Conservation (phyloP, 1,140 invertebrate genomes). For the Drosophila teissieri region DNA sequence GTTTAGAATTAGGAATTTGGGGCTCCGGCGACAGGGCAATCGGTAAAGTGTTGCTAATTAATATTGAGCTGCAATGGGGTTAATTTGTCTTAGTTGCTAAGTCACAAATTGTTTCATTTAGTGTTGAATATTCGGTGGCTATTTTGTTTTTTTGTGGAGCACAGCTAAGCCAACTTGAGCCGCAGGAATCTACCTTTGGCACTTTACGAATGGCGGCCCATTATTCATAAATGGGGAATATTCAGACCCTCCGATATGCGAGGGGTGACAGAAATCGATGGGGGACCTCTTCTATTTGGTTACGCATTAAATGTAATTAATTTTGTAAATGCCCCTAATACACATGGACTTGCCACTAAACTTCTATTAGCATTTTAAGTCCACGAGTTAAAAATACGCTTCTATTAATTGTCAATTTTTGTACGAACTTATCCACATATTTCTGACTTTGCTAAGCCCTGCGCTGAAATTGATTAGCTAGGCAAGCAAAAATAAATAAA, state of each 20-base stretch:
- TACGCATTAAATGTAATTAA: slow-evolving; percentile 67
- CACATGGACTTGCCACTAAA: slow-evolving; percentile 39
- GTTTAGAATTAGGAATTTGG: slow-evolving; percentile 32
- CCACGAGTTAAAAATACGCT: slow-evolving; percentile 47
- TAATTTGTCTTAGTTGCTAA: slow-evolving; percentile 75
- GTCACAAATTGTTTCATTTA: slow-evolving; percentile 72
- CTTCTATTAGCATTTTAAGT: slow-evolving; percentile 69
- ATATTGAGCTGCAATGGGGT: slow-evolving; percentile 51
- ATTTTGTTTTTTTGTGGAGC: background rate
- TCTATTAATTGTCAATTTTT: slow-evolving; percentile 45
- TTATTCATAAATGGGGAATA: slow-evolving; percentile 58
- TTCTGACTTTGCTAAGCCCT: slow-evolving; percentile 15
- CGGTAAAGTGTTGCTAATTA: slow-evolving; percentile 40
- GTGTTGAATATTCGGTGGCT: slow-evolving; percentile 16
- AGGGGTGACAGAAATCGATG: slow-evolving; percentile 65
- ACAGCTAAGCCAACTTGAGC: slow-evolving; percentile 50
- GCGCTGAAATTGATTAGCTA: slow-evolving; percentile 37
- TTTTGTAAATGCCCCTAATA: slow-evolving; percentile 43
- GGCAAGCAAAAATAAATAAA: slow-evolving; percentile 12
- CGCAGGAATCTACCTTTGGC: slow-evolving; percentile 32
- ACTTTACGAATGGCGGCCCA: slow-evolving; percentile 69
- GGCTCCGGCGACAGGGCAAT: slow-evolving; percentile 23
- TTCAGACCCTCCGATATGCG: slow-evolving; percentile 3
- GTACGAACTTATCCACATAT: slow-evolving; percentile 11
- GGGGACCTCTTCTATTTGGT: slow-evolving; percentile 38